Base-by-base conservation (phyloP, 2,888 invertebrate species). In the Dicranocentrus wangi region DNA sequence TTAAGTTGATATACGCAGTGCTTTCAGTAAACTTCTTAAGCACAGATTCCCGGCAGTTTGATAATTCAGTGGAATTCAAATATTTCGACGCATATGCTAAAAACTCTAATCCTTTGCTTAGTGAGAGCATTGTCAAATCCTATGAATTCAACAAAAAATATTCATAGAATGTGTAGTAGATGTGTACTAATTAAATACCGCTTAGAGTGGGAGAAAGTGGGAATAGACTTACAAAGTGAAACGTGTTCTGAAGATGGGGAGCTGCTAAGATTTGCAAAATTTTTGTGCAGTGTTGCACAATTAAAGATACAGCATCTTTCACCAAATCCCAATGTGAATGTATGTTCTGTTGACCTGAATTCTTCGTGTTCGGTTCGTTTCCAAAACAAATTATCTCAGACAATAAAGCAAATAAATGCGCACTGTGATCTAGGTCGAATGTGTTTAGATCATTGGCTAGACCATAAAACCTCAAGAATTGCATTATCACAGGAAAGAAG, bases 281-380 rank as follows among this genome's bases (percentile, higher is more conserved):
- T 53, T 81, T 83, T 15, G 25, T 2, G n/a, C 70, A 73, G 65
- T 66, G 75, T 21, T 65, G 58, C 27, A 69, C 71, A 63, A 83
- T 43, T 39, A 69, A 75, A 8, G 65, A 28, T 1, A 51, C 25
- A 7, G 66, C 28, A 71, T 78, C 78, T 71, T 81, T 81, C 42
- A 83, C 83, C 23, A 83, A 68, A 23, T 55, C 28, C 83, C 83
- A 83, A 19, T 83, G 83, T 0, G 83, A 83, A 47, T 83, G 83
- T 8, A 7, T 5, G 43, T 66, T 28, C 10, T 73, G 2, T 39
- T 2, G n/a, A 2, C 15, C 17, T n/a, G n/a, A n/a, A 15, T 17
- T 25, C 5, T 61, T 47, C 2, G 43, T 23, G 8, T 32, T 43
- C n/a, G n/a, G n/a, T n/a, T n/a, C n/a, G 2, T 70, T 32, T 53